Percentiles rank a stretch among this genome's conserved stretches.
These are phyloP conservation scores for Lasioglossum oenotherae DNA, from an alignment of 2,888 invertebrate genomes.

Conservation along the genomic window DNA sequence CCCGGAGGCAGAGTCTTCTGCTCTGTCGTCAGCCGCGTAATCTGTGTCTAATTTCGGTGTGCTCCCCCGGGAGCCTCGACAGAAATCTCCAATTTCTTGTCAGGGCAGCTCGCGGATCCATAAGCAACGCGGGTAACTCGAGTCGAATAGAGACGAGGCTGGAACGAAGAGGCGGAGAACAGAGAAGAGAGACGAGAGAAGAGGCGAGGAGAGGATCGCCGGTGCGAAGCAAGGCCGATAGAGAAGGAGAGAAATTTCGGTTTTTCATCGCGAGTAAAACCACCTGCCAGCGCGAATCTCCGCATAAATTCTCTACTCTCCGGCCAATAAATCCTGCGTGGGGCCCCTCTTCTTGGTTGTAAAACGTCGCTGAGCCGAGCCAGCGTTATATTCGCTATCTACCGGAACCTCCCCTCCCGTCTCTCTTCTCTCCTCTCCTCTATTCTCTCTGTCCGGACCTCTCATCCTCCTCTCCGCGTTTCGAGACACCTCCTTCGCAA, in stretches of 20 bases:
- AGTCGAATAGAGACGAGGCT: constrained; percentile 23
- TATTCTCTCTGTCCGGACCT: neutral
- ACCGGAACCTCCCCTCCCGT: constrained; percentile 56
- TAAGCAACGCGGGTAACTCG: constrained; percentile 26
- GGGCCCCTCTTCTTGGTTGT: constrained; percentile 70
- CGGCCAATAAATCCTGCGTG: constrained; percentile 79
- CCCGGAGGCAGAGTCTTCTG: neutral
- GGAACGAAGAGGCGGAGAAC: neutral
- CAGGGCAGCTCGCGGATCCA: constrained; percentile 9
- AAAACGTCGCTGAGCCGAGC: constrained; percentile 73
- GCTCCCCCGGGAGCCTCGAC: constrained; percentile 16
- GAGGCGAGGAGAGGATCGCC: neutral
- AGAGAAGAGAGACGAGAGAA: neutral
- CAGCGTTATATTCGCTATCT: constrained; percentile 64
- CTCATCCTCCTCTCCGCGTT: constrained; percentile 8
- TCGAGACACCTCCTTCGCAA: constrained; percentile 16
- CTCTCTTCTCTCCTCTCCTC: neutral
- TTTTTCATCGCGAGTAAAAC: constrained; percentile 67
- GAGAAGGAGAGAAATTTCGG: constrained; percentile 62
- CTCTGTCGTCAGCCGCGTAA: neutral
- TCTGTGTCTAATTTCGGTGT: constrained; percentile 7
- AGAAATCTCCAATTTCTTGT: constrained; percentile 32
- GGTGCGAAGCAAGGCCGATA: neutral
- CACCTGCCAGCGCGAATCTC: constrained; percentile 76
- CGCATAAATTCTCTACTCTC: constrained; percentile 76